Evolutionary conservation across 1,140 invertebrate species (phyloP), one percentile per base, ranked within the genome.

Genomic region (Paralvinella palmiformis): DNA sequence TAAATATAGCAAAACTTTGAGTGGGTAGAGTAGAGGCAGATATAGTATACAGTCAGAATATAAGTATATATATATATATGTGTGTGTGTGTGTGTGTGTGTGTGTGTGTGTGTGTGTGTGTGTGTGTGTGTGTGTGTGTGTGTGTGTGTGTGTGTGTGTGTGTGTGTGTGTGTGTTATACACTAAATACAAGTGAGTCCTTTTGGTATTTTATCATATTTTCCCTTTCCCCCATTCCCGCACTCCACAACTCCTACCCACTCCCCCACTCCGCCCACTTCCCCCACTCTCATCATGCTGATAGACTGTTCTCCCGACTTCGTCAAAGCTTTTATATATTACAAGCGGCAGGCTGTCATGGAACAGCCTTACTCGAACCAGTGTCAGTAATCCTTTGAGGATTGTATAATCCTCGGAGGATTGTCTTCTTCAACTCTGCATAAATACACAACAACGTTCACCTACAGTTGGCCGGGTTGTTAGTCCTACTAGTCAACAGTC

Each of bases 31-130:
- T 2, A 20, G 13, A 15, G 37, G 37, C 13, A n/a, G n/a, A 44
- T n/a, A 15, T 44, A 15, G 37, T n/a, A 44, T 13, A 1, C 37
- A 15, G 13, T 44, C 37, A 15, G n/a, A n/a, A 44, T 44, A n/a
- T 15, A 13, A 15, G 13, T 44, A 20, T 15, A 52, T 52, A 7
- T 20, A 29, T 20, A 3, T 52, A 10, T 52, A 29, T 15, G n/a
- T 20, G 48, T 15, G n/a, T 52, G 48, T 15, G 48, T 20, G 4
- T 15, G 48, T 52, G 48, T 20, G 48, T 52, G 17, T n/a, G 15
- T 52, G 48, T 52, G n/a, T 52, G 6, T 52, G n/a, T 52, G 48
- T 20, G 17, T 52, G 48, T 20, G 45, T 50, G 45, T 50, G 15
- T 50, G 45, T 50, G 45, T 15, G 45, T 50, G 15, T 15, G 15